Evolutionary conservation across 2,113 vertebrate genomes (phyloP), one percentile per base, ranked within the genome.

Genomic region (Pterophyllum scalare): DNA sequence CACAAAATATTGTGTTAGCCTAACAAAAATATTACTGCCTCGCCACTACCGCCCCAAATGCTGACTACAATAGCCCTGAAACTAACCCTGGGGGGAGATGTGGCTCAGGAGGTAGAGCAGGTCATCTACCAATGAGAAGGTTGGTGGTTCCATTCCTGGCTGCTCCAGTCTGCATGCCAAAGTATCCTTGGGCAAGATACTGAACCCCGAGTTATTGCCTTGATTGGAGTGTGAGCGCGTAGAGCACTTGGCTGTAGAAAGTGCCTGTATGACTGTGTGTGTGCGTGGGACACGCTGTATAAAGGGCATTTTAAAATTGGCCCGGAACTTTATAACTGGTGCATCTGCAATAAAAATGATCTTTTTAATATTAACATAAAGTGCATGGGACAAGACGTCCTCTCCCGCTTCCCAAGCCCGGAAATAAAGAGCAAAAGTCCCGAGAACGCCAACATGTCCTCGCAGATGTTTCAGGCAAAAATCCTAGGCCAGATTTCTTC

Each of bases 401-500:
- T 28, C 49, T 52, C 65, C 65, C 28, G 43, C 17, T 20, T 49
- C 64, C 40, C 24, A 72, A 52, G 67, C 20, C 46, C 43, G 31
- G 26, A 26, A 72, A 72, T 26, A 49, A 49, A 31, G 65, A 72
- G 46, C 35, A 77, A 28, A 70, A 87, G 70, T n/a, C 19, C 13
- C 46, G 72, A 75, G 64, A 65, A 46, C 52, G 20, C 28, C 43
- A 72, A 24, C 43, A 72, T 54, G 26, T 79, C 76, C 60, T 79
- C 43, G 79, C 57, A 91, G 77, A 87, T 70, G 80, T 79, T 83
- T 90, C 82, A 62, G 58, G 74, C n/a, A 62, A 93, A 94, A 83
- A 90, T 75, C 76, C 17, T 22, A 87, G 84, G 83, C 88, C 75
- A 76, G 77, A 91, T 91, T 94, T 94, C 89, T 91, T 93, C 82